A percentile compares a stretch with the other conserved stretches of the same genome.
These are phyloP conservation scores for Apis mellifera DNA, from an alignment of 1,140 invertebrate species.

Conservation along the genomic window DNA sequence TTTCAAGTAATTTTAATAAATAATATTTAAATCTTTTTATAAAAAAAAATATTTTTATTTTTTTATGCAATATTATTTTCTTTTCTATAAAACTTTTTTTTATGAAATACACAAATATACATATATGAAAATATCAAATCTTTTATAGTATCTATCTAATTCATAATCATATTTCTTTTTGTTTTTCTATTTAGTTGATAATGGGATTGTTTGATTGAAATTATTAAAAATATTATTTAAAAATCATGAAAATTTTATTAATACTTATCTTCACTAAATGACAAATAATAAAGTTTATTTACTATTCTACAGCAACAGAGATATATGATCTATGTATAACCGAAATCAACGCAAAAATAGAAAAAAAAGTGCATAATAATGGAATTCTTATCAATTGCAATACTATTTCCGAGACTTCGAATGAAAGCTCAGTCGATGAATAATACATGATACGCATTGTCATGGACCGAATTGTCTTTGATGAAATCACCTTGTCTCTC, in stretches of 20 bases:
- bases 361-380: conserved; percentile 38
- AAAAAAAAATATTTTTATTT: background rate
- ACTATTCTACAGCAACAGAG: background rate
- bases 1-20: background rate
- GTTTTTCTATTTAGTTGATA: background rate
- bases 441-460: conserved; percentile 33
- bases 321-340: too few relatives aligned
- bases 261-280: background rate
- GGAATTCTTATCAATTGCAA: conserved; percentile 4
- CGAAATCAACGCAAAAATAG: conserved; percentile 41
- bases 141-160: background rate
- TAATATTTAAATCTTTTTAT: too few relatives aligned
- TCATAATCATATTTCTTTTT: background rate
- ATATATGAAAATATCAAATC: background rate
- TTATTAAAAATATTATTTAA: too few relatives aligned
- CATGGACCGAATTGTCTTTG: conserved; percentile 13
- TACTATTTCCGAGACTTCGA: conserved; percentile 32
- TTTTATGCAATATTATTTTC: too few relatives aligned
- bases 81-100: too few relatives aligned
- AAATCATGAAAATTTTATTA: background rate
- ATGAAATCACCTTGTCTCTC: background rate
- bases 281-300: background rate
- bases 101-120: background rate
- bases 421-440: conserved; percentile 22
- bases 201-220: background rate